Evolutionary conservation across 2,888 invertebrate species (phyloP).

Genomic region (Ophonus ardosiacus): DNA sequence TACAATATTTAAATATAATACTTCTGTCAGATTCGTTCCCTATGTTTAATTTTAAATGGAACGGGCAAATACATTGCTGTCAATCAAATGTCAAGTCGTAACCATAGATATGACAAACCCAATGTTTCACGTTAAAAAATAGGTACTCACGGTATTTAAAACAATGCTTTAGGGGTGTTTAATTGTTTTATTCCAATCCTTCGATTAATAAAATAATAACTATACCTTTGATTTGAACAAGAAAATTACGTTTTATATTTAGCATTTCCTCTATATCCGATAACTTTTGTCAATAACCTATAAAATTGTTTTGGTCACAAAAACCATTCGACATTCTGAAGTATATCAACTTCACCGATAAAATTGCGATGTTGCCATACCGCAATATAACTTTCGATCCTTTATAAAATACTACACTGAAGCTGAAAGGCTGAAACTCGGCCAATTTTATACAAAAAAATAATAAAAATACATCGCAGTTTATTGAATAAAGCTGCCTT

Average conservation of each 20-base stretch:
- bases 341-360: constrained; percentile 21
- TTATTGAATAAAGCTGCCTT: too few relatives aligned
- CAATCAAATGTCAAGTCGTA: too few relatives aligned
- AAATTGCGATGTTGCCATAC: constrained; percentile 11
- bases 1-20: too few relatives aligned
- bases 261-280: not conserved
- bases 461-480: constrained; percentile 5
- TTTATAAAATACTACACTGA: constrained; percentile 14
- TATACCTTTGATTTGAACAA: not conserved
- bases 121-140: too few relatives aligned
- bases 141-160: too few relatives aligned
- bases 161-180: too few relatives aligned
- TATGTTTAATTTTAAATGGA: too few relatives aligned
- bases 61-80: too few relatives aligned
- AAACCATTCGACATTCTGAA: constrained; percentile 15
- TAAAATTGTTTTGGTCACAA: constrained; percentile 19
- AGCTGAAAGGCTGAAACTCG: not conserved
- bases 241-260: constrained; percentile 18
- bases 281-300: constrained; percentile 14
- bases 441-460: constrained; percentile 26
- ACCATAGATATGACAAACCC: too few relatives aligned
- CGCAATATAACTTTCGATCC: not conserved
- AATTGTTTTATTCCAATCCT: too few relatives aligned
- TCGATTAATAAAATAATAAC: too few relatives aligned
- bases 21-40: too few relatives aligned